Conservation (phyloP, 2,888 invertebrate species). For the Desoria tigrina region DNA sequence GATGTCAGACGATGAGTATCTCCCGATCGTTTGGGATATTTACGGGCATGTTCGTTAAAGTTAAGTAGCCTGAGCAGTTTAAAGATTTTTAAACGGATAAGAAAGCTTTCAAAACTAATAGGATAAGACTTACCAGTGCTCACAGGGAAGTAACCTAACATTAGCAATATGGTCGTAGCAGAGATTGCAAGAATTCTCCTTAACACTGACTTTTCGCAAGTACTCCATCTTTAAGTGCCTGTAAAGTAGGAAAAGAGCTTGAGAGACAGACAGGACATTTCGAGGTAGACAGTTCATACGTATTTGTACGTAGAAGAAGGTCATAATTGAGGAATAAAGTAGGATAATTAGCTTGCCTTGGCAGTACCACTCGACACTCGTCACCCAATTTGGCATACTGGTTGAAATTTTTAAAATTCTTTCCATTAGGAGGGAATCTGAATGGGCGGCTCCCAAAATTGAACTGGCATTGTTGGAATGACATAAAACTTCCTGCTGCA, state of each 20-base stretch:
- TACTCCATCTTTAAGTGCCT: constrained; percentile 76
- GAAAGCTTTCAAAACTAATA: constrained; percentile 13
- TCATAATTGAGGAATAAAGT: constrained; percentile 17
- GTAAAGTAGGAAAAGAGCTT: constrained; percentile 26
- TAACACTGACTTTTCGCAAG: constrained; percentile 70
- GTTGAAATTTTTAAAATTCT: constrained; percentile 73
- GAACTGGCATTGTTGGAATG: constrained; percentile 90
- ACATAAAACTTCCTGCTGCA: constrained; percentile 95
- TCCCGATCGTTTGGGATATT: constrained; percentile 8
- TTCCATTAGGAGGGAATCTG: constrained; percentile 70
- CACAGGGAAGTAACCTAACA: constrained; percentile 62
- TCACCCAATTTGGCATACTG: constrained; percentile 72
- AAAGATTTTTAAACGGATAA: constrained; percentile 12
- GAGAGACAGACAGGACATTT: constrained; percentile 12
- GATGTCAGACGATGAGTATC: constrained; percentile 6
- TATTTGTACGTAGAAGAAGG: constrained; percentile 5
- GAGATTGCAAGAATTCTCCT: constrained; percentile 81
- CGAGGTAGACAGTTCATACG: constrained; percentile 1
- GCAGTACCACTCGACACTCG: constrained; percentile 78
- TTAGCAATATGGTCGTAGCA: constrained; percentile 80
- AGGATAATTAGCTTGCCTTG: constrained; percentile 60
- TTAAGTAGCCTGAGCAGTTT: background rate
- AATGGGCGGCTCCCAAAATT: constrained; percentile 86
- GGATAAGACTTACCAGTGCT: constrained; percentile 69
- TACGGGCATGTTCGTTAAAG: constrained; percentile 12